Evolutionary conservation across 2,888 invertebrate species (phyloP).

Genomic region (Drosophila neutralis): DNA sequence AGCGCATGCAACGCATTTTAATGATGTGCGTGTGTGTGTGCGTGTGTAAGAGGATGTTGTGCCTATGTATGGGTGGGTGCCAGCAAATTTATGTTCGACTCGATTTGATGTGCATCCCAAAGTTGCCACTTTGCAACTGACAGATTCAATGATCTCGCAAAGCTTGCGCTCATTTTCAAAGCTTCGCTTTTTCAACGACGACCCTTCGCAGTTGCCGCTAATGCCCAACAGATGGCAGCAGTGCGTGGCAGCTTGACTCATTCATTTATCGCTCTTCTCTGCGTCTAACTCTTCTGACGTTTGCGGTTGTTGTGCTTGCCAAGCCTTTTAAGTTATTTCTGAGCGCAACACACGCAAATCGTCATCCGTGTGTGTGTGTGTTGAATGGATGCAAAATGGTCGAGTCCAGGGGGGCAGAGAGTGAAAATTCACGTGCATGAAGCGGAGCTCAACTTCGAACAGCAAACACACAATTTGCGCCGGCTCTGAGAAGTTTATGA

Average conservation of each 20-base stretch:
- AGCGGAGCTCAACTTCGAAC: conserved; percentile 24
- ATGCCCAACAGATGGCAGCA: conserved; percentile 71
- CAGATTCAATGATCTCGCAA: conserved; percentile 55
- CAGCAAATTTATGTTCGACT: conserved; percentile 39
- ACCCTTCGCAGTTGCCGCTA: conserved; percentile 53
- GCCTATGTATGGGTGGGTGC: conserved; percentile 14
- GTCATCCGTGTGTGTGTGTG: conserved; percentile 2
- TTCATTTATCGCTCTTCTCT: conserved; percentile 36
- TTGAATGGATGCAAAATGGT: conserved; percentile 6
- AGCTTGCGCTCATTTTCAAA: conserved; percentile 54
- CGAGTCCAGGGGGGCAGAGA: background rate
- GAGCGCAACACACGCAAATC: conserved; percentile 27
- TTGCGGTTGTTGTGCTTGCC: conserved; percentile 16
- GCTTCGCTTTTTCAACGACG: conserved; percentile 36
- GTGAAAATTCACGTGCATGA: conserved; percentile 23
- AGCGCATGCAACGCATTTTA: conserved; percentile 61
- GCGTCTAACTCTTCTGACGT: conserved; percentile 44
- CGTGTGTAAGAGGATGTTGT: conserved; percentile 54
- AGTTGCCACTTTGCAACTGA: conserved; percentile 8
- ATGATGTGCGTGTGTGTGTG: conserved; percentile 34
- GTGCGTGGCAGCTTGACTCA: conserved; percentile 30
- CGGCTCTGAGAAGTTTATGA: conserved; percentile 50
- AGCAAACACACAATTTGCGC: conserved; percentile 36
- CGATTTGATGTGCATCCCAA: conserved; percentile 22
- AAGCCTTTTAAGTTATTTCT: conserved; percentile 52